These are phyloP conservation scores for Drosophila austrosaltans DNA, from an alignment of 2,888 invertebrate genomes.

Conservation along the genomic window DNA sequence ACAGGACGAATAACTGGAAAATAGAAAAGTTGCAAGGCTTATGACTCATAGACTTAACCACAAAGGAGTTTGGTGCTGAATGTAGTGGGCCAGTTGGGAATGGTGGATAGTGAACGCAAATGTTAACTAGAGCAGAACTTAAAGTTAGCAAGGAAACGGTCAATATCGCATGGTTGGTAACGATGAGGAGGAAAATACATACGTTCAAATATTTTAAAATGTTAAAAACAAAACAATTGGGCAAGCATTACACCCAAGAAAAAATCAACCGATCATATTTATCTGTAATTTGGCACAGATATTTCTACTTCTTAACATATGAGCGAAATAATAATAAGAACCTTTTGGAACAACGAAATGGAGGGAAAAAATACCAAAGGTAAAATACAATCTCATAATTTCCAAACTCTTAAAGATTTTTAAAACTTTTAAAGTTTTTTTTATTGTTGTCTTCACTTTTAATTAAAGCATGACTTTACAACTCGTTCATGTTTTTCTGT, in stretches of 20 bases:
- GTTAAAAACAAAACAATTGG: not conserved
- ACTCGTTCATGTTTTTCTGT: slow-evolving; percentile 29
- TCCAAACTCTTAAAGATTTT: no score
- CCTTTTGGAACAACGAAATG: no score
- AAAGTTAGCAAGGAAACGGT: not conserved
- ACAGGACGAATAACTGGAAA: slow-evolving; percentile 34
- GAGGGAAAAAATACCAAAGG: no score
- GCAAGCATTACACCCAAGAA: not conserved
- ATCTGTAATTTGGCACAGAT: no score
- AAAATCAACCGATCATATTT: not conserved
- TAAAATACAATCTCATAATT: no score
- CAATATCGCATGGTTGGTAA: not conserved
- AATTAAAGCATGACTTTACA: slow-evolving; percentile 18
- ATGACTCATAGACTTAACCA: not conserved
- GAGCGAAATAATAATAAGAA: no score
- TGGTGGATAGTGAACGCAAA: not conserved
- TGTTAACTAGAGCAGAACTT: slow-evolving; percentile 6
- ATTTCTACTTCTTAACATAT: no score
- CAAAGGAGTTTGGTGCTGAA: not conserved
- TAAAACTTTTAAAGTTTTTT: not conserved
- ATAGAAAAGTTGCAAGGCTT: slow-evolving; percentile 31
- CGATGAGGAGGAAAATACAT: not conserved
- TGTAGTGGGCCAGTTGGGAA: not conserved
- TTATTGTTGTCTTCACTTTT: not conserved
- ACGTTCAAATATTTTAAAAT: not conserved